Evolutionary conservation across 1,140 invertebrate genomes (phyloP), one percentile per base, ranked within the genome.

Genomic region (Heterodera carotae): DNA sequence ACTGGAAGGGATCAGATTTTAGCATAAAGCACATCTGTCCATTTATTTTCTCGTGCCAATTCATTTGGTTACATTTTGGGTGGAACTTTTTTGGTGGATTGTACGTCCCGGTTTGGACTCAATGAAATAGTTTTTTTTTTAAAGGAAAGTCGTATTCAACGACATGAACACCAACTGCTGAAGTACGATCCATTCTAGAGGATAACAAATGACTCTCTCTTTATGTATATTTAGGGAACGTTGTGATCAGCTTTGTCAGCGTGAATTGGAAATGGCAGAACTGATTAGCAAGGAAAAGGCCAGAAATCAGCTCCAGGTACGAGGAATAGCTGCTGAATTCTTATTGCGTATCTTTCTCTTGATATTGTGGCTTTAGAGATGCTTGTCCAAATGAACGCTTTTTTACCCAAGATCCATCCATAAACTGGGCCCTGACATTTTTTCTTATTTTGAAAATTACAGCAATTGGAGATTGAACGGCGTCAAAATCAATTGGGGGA

Each of bases 401-500:
- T 43, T 43, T 0, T 43, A 12, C 39, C 39, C 39, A 43, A 8
- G 6, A 43, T 43, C 39, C 39, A 8, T 43, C n/a, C n/a, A n/a
- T 43, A 43, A 43, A 43, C 12, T 43, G 39, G 39, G 2, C 39
- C 39, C 15, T 56, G 1, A 1, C 12, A n/a, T 56, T 56, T 56
- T 5, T 2, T 2, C 0, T 56, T 56, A 22, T 53, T 56, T 43
- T 43, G 39, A 43, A 43, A 43, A 62, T 0, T 1, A 7, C 22
- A 66, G 62, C 62, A 66, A 66, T 15, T 66, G 66, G 75, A 76
- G n/a, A 76, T 76, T 43, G 75, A 76, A 22, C 69, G 75, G 15
- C 75, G 76, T 25, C 69, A 67, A 15, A 70, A 80, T 80, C 76
- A 78, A 72, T 43, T 78, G 53, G 76, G 81, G 33, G 76, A 78